Base-by-base conservation (phyloP, 2,113 vertebrate species). In the Tenrec ecaudatus region DNA sequence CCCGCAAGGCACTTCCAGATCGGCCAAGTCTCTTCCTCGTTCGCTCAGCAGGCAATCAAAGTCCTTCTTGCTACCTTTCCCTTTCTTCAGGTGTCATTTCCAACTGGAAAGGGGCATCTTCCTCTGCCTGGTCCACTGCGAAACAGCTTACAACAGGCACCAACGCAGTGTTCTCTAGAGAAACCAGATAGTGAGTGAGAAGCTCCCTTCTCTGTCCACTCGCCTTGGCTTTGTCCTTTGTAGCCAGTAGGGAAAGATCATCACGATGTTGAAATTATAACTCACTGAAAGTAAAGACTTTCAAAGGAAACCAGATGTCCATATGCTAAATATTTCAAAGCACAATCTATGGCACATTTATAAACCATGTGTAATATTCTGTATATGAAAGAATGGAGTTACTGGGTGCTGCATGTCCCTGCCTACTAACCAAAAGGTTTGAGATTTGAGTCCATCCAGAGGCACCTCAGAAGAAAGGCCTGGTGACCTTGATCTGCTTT, bases 281-380 rank as follows among this genome's bases (percentile, higher is more conserved):
- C 75, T 89, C 60, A 58, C n/a, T 79, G 91, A 81, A 94, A 87
- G 9, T 14, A n/a, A 88, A 6, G 12, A 20, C 23, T 78, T 94
- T 89, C 89, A 58, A 29, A 79, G 12, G 84, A 94, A 87, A 62
- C 57, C 80, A 89, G 40, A 80, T 0, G 6, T 31, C 43, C 90
- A 64, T 12, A 66, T 58, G 38, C 47, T 53, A 53, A 53, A 53
- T 53, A 53, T 53, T 53, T 53, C 47, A 53, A 53, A 53, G 47
- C 11, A 14, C 47, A 53, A 53, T 53, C 1, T 53, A 10, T 53
- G 47, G 11, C 47, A 53, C 47, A 53, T 53, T 8, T 14, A 53
- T 53, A 10, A 53, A 81, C 0, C 64, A 78, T 81, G 25, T 40
- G 5, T 29, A 78, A 6, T 66, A 66, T 62, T 92, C 62, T 85